phyloP scores from a whole-genome alignment of 2,113 vertebrate genomes.

The Poeciliopsis prolifica region DNA sequence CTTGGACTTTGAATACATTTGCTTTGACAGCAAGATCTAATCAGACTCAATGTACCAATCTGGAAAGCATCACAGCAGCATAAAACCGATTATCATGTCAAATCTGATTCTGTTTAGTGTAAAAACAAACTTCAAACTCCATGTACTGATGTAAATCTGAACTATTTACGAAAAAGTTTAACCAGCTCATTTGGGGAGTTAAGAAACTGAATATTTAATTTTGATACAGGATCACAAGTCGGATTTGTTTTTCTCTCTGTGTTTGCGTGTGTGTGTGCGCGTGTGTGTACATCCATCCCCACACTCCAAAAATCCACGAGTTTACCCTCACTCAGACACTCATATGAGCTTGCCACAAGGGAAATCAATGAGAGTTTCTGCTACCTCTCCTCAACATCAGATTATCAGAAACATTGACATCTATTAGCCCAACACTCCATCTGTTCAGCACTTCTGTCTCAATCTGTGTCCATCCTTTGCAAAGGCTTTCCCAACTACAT shows the following conservation, averaged over 20 bases:
- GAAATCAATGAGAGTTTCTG: conserved; percentile 64
- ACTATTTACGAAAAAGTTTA: background rate
- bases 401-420: conserved; percentile 66
- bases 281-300: background rate
- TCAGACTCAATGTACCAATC: too few relatives aligned
- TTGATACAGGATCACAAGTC: background rate
- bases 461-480: background rate
- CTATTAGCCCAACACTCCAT: conserved; percentile 55
- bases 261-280: background rate
- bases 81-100: background rate
- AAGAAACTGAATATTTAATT: background rate
- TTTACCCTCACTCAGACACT: conserved; percentile 11
- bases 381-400: conserved; percentile 57
- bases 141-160: background rate
- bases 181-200: background rate
- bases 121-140: background rate
- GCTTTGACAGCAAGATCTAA: too few relatives aligned
- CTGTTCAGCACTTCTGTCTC: conserved; percentile 15
- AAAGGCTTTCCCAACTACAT: conserved; percentile 26
- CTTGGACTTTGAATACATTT: background rate
- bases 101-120: too few relatives aligned
- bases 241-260: background rate
- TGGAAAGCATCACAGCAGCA: background rate
- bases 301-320: background rate
- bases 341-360: conserved; percentile 38